Base-by-base conservation (phyloP, 2,888 invertebrate species). In the Zootermopsis nevadensis region DNA sequence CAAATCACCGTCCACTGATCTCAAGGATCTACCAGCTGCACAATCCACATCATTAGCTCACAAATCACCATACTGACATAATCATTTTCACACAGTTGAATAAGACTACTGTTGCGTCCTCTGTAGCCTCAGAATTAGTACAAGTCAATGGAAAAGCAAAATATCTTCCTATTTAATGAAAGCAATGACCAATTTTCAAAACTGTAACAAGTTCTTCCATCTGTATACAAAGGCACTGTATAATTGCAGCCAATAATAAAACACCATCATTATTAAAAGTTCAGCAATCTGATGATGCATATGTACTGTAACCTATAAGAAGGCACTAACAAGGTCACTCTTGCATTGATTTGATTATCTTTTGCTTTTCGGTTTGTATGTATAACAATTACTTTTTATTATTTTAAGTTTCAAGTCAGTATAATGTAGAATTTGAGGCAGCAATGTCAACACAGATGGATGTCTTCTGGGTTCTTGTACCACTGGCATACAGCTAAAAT, bases 1-100 rank as follows among this genome's bases (percentile, higher is more conserved):
- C 77, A 89, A 89, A 86, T 89, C 89, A 48, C 87, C 89, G 80
- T 89, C 89, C 83, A 80, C 22, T 35, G 74, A 82, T 24, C 15
- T 27, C 22, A 79, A 79, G 38, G 79, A 79, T 79, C 60, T 60
- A 35, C 8, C 79, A 60, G 22, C 42, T n/a, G 66, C 66, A 66
- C 79, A 79, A n/a, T 79, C 79, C 2, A 33, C 66, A 38, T 12
- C 38, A 31, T 33, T 27, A 60, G 66, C 27, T 60, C 60, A 79
- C 22, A 79, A 79, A 66, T 79, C 66, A 33, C 19, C 79, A 30
- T 79, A 79, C 35, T 79, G 66, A 74, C 74, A 74, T 24, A 42
- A 74, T 74, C 35, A 2, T 24, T n/a, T 38, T 15, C 35, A 74
- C 4, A 12, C 60, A 35, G n/a, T 33, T 31, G 8, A 66, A 2